Evolutionary conservation across 2,888 invertebrate species (phyloP), one percentile per base, ranked within the genome.

Genomic region (Ophion ventricosus): DNA sequence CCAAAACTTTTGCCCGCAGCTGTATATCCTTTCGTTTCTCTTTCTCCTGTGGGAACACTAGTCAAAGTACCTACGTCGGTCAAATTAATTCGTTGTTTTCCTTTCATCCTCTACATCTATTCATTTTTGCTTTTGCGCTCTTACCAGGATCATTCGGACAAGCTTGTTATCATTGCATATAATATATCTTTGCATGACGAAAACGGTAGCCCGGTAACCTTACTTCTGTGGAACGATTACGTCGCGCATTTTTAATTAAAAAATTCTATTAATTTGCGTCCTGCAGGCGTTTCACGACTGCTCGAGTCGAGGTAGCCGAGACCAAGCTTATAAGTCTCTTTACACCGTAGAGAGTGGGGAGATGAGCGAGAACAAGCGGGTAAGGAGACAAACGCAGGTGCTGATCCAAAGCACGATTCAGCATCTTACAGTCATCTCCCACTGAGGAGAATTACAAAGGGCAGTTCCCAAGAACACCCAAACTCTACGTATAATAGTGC

Each of bases 191-290:
- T 63, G 64, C 70, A 57, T 79, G 79, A 72, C 78, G 72, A 35
- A 63, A 70, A 70, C 35, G 74, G 54, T 56, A 70, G 64, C 59
- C 57, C 67, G 75, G 76, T 80, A 77, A 61, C 81, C 81, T 76
- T 69, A 79, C 79, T 79, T 76, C 64, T 23, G 61, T 67, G 61
- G 14, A 80, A 88, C 88, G 90, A 91, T 91, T 90, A 90, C 88
- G 83, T 87, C 73, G 90, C 87, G 87, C 17, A 17, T 89, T 91
- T 85, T 91, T 90, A 91, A 91, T 91, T 91, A 91, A 91, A 91
- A 86, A 91, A 91, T 91, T 90, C 90, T 90, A 91, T 91, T 91
- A 91, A 91, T 91, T 89, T 88, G 82, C 76, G 40, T 75, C 75
- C 61, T 57, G 66, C 10, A 26, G 70, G 75, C 23, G 59, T 29